Evolutionary conservation across 2,888 invertebrate species (phyloP), one percentile per base, ranked within the genome.

Genomic region (Eristalis arbustorum): DNA sequence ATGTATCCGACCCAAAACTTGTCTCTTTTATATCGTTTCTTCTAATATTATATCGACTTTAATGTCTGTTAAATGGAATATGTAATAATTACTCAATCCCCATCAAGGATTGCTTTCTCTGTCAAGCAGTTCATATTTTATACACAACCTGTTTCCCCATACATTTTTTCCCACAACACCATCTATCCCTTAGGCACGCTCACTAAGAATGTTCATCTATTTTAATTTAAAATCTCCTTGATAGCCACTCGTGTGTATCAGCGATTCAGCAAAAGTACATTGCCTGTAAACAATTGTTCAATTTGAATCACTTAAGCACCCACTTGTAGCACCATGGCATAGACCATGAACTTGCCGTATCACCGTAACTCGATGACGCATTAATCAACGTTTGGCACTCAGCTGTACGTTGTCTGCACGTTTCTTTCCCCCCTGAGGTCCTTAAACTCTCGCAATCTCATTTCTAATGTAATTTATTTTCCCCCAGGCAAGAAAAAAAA

Each of bases 341-440:
- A 56, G 49, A 62, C 67, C 79, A 56, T 79, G 73, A 67, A 79
- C 62, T 79, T 73, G 49, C 34, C 28, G n/a, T 25, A 18, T 68
- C 56, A 11, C 18, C 49, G 56, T 40, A 59, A 72, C 66, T 68
- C 73, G 62, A 67, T 72, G 78, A 72, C 72, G 72, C 68, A 79
- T 73, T 79, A 67, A 79, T 79, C 79, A 73, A 62, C 61, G 67
- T 56, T 79, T 62, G 56, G 14, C 78, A 66, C 61, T 59, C 69
- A 49, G 22, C 28, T 64, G 37, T 61, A 22, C 37, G 67, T 79
- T 68, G 56, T 68, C 73, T 67, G n/a, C n/a, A n/a, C n/a, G n/a
- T n/a, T n/a, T n/a, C n/a, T n/a, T n/a, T n/a, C n/a, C n/a, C 62
- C 73, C 67, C 34, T 11, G 13, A 63, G 22, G 34, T 56, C 67